Base-by-base conservation (phyloP, 2,113 vertebrate species). In the Cryptotis parvus region DNA sequence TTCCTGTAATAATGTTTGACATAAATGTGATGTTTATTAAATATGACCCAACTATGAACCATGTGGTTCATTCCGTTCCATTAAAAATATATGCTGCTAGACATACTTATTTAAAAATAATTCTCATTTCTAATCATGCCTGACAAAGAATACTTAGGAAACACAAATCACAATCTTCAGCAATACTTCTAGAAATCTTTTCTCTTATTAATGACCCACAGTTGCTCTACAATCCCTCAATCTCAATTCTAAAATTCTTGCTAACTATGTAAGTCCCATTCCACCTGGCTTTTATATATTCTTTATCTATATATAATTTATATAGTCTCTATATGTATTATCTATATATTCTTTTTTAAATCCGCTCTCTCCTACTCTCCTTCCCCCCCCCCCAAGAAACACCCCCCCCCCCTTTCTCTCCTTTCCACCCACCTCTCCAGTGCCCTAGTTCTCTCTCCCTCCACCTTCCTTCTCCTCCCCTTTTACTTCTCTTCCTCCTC, bases 21-120 rank as follows among this genome's bases (percentile, higher is more conserved):
- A 76, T 80, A 89, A 45, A 89, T 55, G 58, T 86, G 45, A 76
- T 66, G 16, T 73, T 87, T 80, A 41, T 92, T 85, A 79, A 94
- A 80, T 74, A 31, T 61, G 83, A 81, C 31, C 37, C 65, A 77
- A 88, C 39, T 92, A 63, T 91, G 65, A 87, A 69, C 45, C 83
- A 82, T 73, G 83, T 49, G 55, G 16, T 29, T 63, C 24, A 92
- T n/a, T n/a, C n/a, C n/a, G 8, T 93, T 90, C 33, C 61, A 79
- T 69, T 87, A 76, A 65, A 78, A 77, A 76, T 14, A 79, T 12
- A 88, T 26, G 43, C 49, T 29, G 80, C 90, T 81, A 33, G 45
- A 18, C 39, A 49, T 65, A 92, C 41, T 72, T 70, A 88, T 43
- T 87, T 27, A 52, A 45, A 80, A 92, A 94, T 65, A 65, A 87